Evolutionary conservation across 1,140 invertebrate genomes (phyloP).

Genomic region (Charaxes varanes): DNA sequence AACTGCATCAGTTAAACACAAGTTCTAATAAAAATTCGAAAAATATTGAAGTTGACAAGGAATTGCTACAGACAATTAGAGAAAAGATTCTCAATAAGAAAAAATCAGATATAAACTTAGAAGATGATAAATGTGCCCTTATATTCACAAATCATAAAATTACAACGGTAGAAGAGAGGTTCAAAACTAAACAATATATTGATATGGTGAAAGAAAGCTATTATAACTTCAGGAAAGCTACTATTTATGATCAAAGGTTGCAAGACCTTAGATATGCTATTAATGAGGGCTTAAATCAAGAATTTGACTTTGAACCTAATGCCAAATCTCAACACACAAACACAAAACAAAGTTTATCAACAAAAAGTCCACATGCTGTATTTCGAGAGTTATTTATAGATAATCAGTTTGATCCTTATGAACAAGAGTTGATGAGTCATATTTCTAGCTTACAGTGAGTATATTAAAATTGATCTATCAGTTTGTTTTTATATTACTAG

Average conservation of each 20-base stretch:
- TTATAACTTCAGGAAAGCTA: constrained; percentile 68
- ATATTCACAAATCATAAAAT: constrained; percentile 59
- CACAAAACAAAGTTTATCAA: constrained; percentile 15
- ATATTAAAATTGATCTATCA: constrained; percentile 10
- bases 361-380: constrained; percentile 58
- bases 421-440: constrained; percentile 53
- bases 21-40: constrained; percentile 42
- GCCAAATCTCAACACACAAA: constrained; percentile 12
- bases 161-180: constrained; percentile 44
- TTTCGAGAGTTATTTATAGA: constrained; percentile 55
- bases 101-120: constrained; percentile 35
- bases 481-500: not conserved
- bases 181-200: constrained; percentile 55
- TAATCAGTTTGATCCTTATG: constrained; percentile 50
- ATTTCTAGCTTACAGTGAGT: constrained; percentile 61
- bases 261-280: constrained; percentile 68
- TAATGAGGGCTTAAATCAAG: constrained; percentile 63
- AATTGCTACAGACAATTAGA: constrained; percentile 61
- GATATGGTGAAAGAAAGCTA: constrained; percentile 69
- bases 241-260: constrained; percentile 64
- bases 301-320: constrained; percentile 38
- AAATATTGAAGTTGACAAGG: constrained; percentile 52
- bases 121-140: constrained; percentile 66
- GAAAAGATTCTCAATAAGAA: constrained; percentile 60
- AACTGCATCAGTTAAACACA: constrained; percentile 74